Base-by-base conservation (phyloP, 1,140 invertebrate genomes). In the Mesaphorura yosii region DNA sequence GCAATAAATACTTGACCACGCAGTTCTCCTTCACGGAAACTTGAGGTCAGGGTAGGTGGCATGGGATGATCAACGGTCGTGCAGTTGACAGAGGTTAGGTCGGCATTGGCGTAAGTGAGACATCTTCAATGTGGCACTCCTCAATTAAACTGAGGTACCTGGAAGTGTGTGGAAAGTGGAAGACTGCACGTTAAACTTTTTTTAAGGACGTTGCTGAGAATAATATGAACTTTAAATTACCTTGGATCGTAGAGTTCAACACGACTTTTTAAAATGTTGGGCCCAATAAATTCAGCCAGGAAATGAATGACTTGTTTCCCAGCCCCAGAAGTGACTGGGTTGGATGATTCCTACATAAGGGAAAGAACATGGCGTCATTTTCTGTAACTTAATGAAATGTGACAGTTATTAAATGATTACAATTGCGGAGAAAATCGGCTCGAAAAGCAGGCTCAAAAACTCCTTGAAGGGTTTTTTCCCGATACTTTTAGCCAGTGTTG, bases 401-500 rank as follows among this genome's bases (percentile, higher is more conserved):
- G 20, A 12, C 19, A 48, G 17, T 12, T 15, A 7, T 23, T n/a
- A n/a, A n/a, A n/a, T n/a, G n/a, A n/a, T 68, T 66, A 76, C 75
- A 63, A 76, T 55, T 51, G 69, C 67, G 58, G 73, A 73, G 61
- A 77, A 76, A 25, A 78, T 68, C 10, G 68, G 54, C 59, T 77
- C 75, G 52, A 78, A 66, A 59, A 77, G 76, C 10, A 66, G 38
- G 47, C 76, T 72, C 31, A 77, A 59, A 58, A 72, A 64, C 48
- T 64, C 55, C 61, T 78, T 78, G 61, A 77, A 77, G 17, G 62
- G 55, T 57, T 69, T 67, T 60, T 76, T 76, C 5, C 74, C 74
- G 39, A 78, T 48, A 3, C 69, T 70, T 59, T 69, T 71, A 26
- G 70, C 72, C 27, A 78, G 67, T 27, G 66, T 63, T 27, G 75